phyloP scores from a whole-genome alignment of 2,888 invertebrate species.

The Notodonta dromedarius region DNA sequence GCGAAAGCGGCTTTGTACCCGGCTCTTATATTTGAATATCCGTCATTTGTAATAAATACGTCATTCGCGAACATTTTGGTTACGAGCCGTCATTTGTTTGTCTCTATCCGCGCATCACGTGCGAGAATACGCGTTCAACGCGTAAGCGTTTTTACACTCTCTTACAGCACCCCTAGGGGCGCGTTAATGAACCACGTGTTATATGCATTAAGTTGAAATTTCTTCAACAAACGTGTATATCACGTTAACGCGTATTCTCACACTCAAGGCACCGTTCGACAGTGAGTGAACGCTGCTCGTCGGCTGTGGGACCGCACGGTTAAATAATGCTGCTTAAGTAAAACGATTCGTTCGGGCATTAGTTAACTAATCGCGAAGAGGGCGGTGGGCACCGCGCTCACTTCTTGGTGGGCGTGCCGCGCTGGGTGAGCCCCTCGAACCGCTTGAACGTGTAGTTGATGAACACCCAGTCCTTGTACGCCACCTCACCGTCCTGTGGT shows the following conservation, averaged over 20 bases:
- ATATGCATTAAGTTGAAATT: too few species aligned
- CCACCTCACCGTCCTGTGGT: constrained; percentile 95
- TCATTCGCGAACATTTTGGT: neutral
- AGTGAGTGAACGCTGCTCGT: too few species aligned
- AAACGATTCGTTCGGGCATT: neutral
- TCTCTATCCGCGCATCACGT: neutral
- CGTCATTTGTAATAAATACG: too few species aligned
- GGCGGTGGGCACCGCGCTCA: constrained; percentile 53
- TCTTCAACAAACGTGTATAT: too few species aligned
- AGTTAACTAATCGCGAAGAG: constrained; percentile 1
- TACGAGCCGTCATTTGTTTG: neutral
- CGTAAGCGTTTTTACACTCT: too few species aligned
- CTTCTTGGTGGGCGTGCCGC: constrained; percentile 93
- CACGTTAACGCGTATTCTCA: too few species aligned
- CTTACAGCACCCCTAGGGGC: too few species aligned
- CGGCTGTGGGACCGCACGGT: too few species aligned
- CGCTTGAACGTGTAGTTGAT: constrained; percentile 99
- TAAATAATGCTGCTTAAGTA: neutral
- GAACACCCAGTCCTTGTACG: constrained; percentile 99
- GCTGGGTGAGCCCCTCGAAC: constrained; percentile 98
- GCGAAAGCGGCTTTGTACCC: neutral
- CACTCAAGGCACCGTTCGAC: too few species aligned
- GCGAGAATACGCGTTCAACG: too few species aligned
- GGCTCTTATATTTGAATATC: neutral
- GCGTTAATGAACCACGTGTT: too few species aligned